These are phyloP conservation scores for Pygoscelis antarcticus DNA, from an alignment of 2,113 vertebrate species.

Conservation along the genomic window DNA sequence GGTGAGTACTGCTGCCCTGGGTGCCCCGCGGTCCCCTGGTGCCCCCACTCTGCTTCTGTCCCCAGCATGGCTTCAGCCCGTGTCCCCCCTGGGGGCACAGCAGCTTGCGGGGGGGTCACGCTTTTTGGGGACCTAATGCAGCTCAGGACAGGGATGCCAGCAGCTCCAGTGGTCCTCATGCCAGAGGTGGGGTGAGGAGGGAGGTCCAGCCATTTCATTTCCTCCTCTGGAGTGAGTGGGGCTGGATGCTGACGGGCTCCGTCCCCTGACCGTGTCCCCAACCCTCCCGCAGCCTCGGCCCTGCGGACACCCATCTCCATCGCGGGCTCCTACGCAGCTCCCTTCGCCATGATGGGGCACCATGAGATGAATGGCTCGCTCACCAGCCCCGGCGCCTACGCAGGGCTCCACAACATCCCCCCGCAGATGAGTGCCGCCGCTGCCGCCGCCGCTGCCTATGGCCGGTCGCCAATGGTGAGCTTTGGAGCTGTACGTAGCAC, in stretches of 20 bases:
- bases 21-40: accelerated
- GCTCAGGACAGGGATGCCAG: too few species aligned
- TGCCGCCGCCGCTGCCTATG: constrained; percentile 86
- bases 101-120: too few species aligned
- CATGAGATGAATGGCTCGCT: constrained; percentile 96
- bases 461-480: constrained; percentile 91
- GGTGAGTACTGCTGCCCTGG: constrained; percentile 42
- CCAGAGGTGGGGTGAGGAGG: not conserved
- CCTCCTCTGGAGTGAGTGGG: not conserved
- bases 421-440: constrained; percentile 92
- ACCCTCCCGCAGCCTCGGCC: constrained; percentile 77
- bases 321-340: constrained; percentile 85
- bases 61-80: accelerated
- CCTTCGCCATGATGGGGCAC: constrained; percentile 96
- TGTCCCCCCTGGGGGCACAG: accelerated
- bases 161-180: accelerated
- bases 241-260: not conserved
- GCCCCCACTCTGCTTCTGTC: not conserved
- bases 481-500: constrained; percentile 79
- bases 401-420: constrained; percentile 89
- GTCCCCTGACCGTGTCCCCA: accelerated
- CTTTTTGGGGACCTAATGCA: accelerated
- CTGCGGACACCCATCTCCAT: constrained; percentile 90
- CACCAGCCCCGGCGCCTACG: constrained; percentile 88
- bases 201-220: accelerated